Base-by-base conservation (phyloP, 30 jellyfish, hydroid and myxozoan genomes). In the Cassiopea andromeda region DNA sequence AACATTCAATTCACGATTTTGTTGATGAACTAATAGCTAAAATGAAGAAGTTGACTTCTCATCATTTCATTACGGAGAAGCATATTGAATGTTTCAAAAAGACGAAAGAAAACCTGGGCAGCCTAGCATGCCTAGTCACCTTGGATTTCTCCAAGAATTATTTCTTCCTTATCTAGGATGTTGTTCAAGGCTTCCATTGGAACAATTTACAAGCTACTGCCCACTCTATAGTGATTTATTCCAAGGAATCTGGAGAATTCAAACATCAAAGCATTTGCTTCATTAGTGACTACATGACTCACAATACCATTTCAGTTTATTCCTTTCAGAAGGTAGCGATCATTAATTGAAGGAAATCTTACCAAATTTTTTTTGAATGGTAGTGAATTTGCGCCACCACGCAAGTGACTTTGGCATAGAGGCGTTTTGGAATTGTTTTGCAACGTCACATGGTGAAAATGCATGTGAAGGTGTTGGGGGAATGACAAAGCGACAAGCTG, bases 401-500 rank as follows among this genome's bases (percentile, higher is more conserved):
- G 8, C 64, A 50, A 50, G 64, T 50, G 64, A 50, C 64, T 50
- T 50, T 50, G 64, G 64, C 64, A 50, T 50, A 9, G 64, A 50
- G 64, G 64, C 64, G 9, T 50, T 50, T 50, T 58, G 78, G 78
- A 19, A 58, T 45, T n/a, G 15, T 59, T 13, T 80, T 48, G 80
- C 50, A 14, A 7, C 48, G 7, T 46, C 54, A 2, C 19, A 57
- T 44, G 57, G 80, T 5, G 7, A n/a, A 57, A 46, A 13, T n/a
- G 82, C 67, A 75, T 77, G 77, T 17, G 86, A 77, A 1, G 73
- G 17, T 10, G 38, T 72, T 72, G 81, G 81, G 38, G 81, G 48
- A 72, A 72, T 10, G 38, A 72, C 49, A 19, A 72, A 72, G 81
- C 49, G 81, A 72, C 81, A 1, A 49, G 81, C 49, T 72, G 49